phyloP scores from a whole-genome alignment of 1,140 invertebrate genomes.

The Scylla paramamosain region DNA sequence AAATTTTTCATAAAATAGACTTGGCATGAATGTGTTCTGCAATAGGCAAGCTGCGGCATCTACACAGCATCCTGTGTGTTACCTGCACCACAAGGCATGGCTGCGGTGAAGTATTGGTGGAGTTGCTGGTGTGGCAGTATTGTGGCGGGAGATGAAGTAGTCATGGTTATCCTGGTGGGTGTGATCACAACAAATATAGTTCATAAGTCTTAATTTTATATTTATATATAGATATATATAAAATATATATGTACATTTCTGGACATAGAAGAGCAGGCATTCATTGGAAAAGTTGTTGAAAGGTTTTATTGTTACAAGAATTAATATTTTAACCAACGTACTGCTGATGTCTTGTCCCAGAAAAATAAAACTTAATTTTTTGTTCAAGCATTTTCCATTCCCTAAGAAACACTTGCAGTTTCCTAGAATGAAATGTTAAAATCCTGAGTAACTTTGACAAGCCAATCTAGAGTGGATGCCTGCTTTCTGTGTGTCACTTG shows the following conservation, averaged over 20 bases:
- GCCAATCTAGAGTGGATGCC: not conserved
- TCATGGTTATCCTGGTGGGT: not conserved
- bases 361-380: slow-evolving; percentile 51
- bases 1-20: no score
- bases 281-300: slow-evolving; percentile 40
- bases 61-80: no score
- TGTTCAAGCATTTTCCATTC: slow-evolving; percentile 42
- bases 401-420: not conserved
- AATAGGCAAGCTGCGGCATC: no score
- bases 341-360: slow-evolving; percentile 32
- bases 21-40: no score
- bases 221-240: not conserved
- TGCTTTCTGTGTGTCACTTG: not conserved
- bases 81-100: no score
- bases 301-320: not conserved
- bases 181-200: not conserved
- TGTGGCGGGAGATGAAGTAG: no score
- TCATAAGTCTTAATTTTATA: slow-evolving; percentile 7
- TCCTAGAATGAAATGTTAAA: not conserved
- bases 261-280: slow-evolving; percentile 61
- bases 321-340: slow-evolving; percentile 54
- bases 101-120: no score
- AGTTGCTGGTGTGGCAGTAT: no score
- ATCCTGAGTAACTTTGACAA: not conserved
- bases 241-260: slow-evolving; percentile 38